Percentiles rank a stretch among this genome's conserved stretches.
phyloP scores from a whole-genome alignment of 2,113 vertebrate genomes.

The Empidonax alnorum region DNA sequence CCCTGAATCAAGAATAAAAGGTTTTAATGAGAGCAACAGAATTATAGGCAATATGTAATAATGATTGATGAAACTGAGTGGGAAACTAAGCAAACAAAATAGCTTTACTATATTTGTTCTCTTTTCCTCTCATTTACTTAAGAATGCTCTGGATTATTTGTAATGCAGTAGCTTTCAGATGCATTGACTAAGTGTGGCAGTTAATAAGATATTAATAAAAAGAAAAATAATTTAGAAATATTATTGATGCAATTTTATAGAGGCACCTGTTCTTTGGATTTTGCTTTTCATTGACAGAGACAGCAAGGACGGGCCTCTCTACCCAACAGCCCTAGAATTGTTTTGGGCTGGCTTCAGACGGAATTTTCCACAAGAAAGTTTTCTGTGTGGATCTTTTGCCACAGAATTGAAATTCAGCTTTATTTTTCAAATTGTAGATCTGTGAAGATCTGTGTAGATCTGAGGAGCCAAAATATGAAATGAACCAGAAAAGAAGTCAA shows the following conservation, averaged over 20 bases:
- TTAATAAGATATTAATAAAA: neutral
- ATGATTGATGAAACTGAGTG: neutral
- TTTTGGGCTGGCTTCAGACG: neutral
- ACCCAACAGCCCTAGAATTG: neutral
- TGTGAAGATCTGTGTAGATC: neutral
- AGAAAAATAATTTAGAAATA: neutral
- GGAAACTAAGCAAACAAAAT: neutral
- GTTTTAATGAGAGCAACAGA: neutral
- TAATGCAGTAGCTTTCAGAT: neutral
- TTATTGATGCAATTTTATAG: neutral
- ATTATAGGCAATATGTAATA: neutral
- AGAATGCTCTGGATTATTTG: neutral
- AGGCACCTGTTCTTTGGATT: neutral
- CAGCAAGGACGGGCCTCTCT: neutral
- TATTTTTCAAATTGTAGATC: neutral
- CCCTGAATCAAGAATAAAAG: neutral
- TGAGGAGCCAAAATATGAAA: neutral
- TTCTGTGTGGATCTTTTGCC: neutral
- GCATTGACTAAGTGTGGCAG: neutral
- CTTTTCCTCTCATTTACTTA: neutral
- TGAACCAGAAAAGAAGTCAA: neutral
- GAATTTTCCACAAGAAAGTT: neutral
- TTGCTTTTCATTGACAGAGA: neutral
- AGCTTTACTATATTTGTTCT: neutral
- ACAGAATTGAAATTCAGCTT: neutral